A percentile compares a stretch with the other conserved stretches of the same genome.
phyloP scores from a whole-genome alignment of 1,140 invertebrate genomes.

The Periplaneta americana region DNA sequence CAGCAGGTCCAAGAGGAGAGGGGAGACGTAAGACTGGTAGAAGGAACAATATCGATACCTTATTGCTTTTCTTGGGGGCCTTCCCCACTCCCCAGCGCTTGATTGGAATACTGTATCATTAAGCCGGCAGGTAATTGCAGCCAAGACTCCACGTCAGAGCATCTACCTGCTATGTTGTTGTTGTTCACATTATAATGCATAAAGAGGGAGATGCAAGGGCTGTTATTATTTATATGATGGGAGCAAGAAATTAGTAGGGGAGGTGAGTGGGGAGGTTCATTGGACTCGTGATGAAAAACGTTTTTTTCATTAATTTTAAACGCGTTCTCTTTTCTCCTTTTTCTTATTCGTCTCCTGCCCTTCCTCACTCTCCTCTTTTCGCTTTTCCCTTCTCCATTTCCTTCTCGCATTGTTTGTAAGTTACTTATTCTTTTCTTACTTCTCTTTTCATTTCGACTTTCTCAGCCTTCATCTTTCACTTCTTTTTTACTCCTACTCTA shows the following conservation, averaged over 20 bases:
- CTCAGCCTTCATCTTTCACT: no score
- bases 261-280: not conserved
- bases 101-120: not conserved
- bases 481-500: no score
- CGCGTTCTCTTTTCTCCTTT: not conserved
- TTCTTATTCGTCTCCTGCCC: no score
- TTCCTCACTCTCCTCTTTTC: no score
- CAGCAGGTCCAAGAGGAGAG: no score
- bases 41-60: not conserved
- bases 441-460: no score
- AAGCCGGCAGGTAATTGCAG: not conserved
- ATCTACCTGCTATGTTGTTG: not conserved
- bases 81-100: not conserved
- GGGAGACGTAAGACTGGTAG: not conserved
- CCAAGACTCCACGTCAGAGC: not conserved
- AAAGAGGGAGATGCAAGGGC: not conserved
- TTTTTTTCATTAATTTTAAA: not conserved
- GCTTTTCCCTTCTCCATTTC: no score
- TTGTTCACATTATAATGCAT: not conserved
- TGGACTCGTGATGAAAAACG: not conserved
- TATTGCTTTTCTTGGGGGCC: not conserved
- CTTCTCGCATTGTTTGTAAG: no score
- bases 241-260: not conserved
- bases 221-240: not conserved
- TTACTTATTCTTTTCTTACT: no score